Conservation (phyloP, 2,888 invertebrate species). For the Tipula helvola region DNA sequence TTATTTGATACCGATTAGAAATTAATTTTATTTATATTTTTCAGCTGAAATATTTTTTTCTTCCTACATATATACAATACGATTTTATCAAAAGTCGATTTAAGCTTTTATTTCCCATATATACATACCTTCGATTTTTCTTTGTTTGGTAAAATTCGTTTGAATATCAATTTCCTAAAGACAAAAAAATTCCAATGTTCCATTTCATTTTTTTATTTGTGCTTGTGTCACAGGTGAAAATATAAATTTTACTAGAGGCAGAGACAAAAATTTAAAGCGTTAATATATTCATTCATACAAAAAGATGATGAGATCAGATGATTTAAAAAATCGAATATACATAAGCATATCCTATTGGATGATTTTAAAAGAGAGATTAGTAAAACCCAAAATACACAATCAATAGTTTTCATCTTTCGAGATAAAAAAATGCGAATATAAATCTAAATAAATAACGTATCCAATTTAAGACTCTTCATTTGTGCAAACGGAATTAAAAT, state of each 20-base stretch:
- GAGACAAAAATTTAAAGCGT: background rate
- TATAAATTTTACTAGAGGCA: background rate
- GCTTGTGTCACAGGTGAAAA: background rate
- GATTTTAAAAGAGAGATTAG: too few relatives aligned
- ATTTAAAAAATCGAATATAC: background rate
- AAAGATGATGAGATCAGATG: background rate
- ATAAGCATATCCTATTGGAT: too few relatives aligned
- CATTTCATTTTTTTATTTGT: background rate
- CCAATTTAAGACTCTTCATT: too few relatives aligned
- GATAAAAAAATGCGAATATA: too few relatives aligned
- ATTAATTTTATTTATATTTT: background rate
- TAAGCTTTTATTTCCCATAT: background rate
- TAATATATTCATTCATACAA: background rate
- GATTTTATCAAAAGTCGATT: background rate
- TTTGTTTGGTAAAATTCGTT: background rate
- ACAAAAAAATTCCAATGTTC: background rate
- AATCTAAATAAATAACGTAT: too few relatives aligned
- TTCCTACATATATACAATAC: too few relatives aligned
- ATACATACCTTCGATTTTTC: background rate
- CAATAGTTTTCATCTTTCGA: too few relatives aligned
- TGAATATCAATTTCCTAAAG: background rate
- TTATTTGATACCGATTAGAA: background rate
- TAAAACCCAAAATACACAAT: too few relatives aligned
- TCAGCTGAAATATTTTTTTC: background rate
- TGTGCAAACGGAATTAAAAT: too few relatives aligned